phyloP scores from a whole-genome alignment of 2,113 vertebrate species.

The Lepidothrix coronata region DNA sequence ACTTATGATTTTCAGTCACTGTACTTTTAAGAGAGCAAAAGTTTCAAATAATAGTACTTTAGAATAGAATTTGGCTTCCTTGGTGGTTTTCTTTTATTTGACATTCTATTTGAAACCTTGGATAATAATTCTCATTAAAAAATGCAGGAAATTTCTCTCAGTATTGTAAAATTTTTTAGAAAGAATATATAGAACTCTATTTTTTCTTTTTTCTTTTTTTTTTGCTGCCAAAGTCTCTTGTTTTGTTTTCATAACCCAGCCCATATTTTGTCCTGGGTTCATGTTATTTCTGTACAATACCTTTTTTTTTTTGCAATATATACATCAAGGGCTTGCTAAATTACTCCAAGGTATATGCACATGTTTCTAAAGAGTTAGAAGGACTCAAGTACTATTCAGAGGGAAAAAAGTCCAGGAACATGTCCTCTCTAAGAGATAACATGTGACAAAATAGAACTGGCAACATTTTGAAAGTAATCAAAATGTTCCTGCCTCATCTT shows the following conservation, averaged over 20 bases:
- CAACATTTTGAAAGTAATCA: background rate
- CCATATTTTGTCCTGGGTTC: background rate
- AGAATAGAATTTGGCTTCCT: background rate
- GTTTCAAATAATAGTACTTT: background rate
- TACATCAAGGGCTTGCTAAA: background rate
- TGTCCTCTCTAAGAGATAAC: background rate
- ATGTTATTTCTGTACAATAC: background rate
- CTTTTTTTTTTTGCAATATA: background rate
- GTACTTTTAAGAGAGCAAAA: background rate
- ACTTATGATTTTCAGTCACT: background rate
- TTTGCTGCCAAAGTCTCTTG: background rate
- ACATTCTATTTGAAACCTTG: background rate
- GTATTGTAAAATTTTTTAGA: background rate
- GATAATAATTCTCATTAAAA: background rate
- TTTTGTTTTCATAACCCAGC: background rate
- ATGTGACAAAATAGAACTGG: background rate
- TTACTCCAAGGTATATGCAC: accelerated
- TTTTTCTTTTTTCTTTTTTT: background rate
- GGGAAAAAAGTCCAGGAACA: background rate
- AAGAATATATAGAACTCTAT: background rate
- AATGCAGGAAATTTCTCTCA: background rate
- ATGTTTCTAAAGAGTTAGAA: background rate
- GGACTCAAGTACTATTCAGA: background rate
- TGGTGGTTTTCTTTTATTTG: background rate
- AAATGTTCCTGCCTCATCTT: background rate